phyloP scores from a whole-genome alignment of 2,113 vertebrate species.

The Festucalex cinctus region DNA sequence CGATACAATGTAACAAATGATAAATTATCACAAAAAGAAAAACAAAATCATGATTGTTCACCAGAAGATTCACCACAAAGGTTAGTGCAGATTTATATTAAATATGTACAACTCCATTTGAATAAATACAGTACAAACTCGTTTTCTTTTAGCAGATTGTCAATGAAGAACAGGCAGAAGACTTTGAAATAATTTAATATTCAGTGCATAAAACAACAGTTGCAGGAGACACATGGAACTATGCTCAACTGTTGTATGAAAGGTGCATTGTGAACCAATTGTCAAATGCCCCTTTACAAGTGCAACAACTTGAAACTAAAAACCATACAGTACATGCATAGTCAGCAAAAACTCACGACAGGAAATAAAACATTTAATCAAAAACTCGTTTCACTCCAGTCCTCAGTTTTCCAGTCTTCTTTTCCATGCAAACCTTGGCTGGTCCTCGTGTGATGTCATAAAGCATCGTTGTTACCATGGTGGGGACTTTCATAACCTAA shows the following conservation, averaged over 20 bases:
- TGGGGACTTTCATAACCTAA: constrained; percentile 61
- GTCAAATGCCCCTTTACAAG: constrained; percentile 32
- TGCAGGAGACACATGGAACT: constrained; percentile 31
- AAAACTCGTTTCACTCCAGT: constrained; percentile 64
- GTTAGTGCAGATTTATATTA: constrained; percentile 67
- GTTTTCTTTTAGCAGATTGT: constrained; percentile 64
- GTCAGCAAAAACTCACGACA: constrained; percentile 37
- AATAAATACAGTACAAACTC: constrained; percentile 64
- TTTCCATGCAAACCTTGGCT: constrained; percentile 22
- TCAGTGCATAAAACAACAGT: constrained; percentile 38
- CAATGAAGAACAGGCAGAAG: constrained; percentile 36
- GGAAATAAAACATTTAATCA: constrained; percentile 42
- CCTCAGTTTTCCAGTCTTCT: constrained; percentile 37
- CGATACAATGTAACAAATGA: constrained; percentile 52
- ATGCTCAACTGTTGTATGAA: constrained; percentile 31
- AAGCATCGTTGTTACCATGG: constrained; percentile 55
- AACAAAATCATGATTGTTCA: constrained; percentile 40
- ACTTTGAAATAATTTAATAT: constrained; percentile 27
- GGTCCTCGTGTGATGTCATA: constrained; percentile 60
- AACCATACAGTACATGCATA: constrained; percentile 55
- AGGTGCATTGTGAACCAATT: constrained; percentile 23
- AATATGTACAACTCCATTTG: constrained; percentile 56
- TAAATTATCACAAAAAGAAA: constrained; percentile 57
- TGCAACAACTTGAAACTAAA: constrained; percentile 42
- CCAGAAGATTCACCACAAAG: constrained; percentile 46